phyloP scores from a whole-genome alignment of 2,797 vertebrate species.

The Anas flavirostris region DNA sequence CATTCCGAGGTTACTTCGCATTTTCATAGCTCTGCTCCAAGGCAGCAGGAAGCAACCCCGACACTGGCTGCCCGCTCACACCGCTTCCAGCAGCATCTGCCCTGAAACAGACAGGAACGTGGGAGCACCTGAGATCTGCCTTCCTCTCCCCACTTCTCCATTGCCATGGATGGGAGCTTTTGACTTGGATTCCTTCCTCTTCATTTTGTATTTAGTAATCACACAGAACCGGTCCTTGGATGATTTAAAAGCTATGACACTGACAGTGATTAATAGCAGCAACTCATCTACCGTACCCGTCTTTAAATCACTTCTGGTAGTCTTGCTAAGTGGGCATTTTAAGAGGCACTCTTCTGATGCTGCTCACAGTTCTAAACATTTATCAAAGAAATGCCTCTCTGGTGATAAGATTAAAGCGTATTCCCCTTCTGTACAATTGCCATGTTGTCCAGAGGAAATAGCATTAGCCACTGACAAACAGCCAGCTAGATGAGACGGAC shows the following conservation, averaged over 20 bases:
- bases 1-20: no score
- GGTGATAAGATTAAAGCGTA: background rate
- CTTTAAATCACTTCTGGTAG: background rate
- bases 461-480: rapidly evolving
- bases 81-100: background rate
- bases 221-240: background rate
- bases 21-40: background rate
- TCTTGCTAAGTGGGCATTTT: background rate
- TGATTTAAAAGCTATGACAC: background rate
- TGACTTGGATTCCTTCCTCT: background rate
- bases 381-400: rapidly evolving
- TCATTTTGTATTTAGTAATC: background rate
- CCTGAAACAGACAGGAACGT: background rate
- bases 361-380: background rate
- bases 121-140: background rate
- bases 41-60: background rate
- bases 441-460: background rate
- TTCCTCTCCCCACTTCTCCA: background rate
- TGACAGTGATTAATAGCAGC: background rate
- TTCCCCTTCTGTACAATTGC: background rate
- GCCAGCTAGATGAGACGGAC: background rate
- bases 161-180: background rate
- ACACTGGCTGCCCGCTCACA: rapidly evolving
- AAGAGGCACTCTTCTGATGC: background rate
- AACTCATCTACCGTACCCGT: background rate